Percentiles rank a stretch among this genome's conserved stretches.
phyloP scores from a whole-genome alignment of 2,888 invertebrate species.

The Drosophila birchii region DNA sequence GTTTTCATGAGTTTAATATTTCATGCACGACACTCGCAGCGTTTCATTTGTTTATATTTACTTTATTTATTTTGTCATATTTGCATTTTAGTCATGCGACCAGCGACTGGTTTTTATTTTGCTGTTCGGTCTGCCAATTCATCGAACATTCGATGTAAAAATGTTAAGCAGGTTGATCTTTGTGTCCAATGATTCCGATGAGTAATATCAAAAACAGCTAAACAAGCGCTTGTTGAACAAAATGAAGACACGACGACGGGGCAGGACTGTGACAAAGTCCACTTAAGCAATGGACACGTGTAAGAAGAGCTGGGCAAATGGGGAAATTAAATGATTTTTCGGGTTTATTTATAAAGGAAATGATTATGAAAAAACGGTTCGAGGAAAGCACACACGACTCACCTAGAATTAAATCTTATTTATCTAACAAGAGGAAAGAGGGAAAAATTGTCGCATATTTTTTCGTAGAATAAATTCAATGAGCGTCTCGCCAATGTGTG shows the following conservation, averaged over 20 bases:
- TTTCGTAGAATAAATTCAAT: constrained; percentile 14
- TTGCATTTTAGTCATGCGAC: constrained; percentile 71
- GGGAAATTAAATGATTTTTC: neutral
- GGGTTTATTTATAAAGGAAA: constrained; percentile 16
- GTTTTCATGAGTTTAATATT: constrained; percentile 48
- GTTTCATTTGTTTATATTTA: constrained; percentile 41
- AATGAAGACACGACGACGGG: neutral
- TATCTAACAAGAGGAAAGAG: neutral
- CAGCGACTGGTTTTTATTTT: constrained; percentile 22
- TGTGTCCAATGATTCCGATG: constrained; percentile 39
- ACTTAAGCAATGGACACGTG: neutral
- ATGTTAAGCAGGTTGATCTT: constrained; percentile 60
- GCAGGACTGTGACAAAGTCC: constrained; percentile 6
- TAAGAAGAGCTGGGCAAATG: neutral
- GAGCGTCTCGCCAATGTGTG: constrained; percentile 7
- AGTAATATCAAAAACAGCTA: constrained; percentile 30
- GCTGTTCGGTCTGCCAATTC: constrained; percentile 42
- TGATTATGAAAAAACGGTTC: constrained; percentile 3
- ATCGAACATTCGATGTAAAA: constrained; percentile 63
- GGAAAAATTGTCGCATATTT: neutral
- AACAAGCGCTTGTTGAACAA: constrained; percentile 19
- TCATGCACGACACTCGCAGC: constrained; percentile 45
- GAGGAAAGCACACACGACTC: neutral
- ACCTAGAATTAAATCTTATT: constrained; percentile 13
- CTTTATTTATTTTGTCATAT: constrained; percentile 55